These are phyloP conservation scores for Apteryx owenii DNA, from an alignment of 2,113 vertebrate species.

Conservation along the genomic window DNA sequence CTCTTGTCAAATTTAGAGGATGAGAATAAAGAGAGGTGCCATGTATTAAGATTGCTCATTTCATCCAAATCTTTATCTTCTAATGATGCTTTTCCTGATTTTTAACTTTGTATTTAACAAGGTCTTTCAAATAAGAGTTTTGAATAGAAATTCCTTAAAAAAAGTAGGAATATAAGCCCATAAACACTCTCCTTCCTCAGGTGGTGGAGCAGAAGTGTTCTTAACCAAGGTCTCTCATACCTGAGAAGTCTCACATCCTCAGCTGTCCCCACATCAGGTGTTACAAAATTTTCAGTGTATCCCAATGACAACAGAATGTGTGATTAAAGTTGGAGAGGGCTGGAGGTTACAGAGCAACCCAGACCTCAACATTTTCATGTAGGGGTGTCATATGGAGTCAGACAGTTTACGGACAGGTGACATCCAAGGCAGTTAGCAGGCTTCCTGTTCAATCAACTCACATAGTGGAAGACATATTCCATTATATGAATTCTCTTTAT, in stretches of 20 bases:
- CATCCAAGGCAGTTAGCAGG: background rate
- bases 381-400: background rate
- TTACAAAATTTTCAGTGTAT: background rate
- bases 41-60: background rate
- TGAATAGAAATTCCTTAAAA: background rate
- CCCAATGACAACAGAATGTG: background rate
- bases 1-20: background rate
- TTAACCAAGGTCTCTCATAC: fast-evolving
- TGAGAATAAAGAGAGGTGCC: background rate
- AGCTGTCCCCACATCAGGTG: background rate
- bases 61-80: background rate
- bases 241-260: background rate
- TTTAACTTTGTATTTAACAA: background rate
- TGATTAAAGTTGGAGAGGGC: background rate
- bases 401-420: background rate
- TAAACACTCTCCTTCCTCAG: background rate
- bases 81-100: background rate
- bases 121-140: background rate
- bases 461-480: background rate
- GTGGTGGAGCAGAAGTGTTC: background rate
- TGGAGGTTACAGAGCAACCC: background rate
- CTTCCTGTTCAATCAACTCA: background rate
- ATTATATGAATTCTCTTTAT: background rate
- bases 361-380: background rate
- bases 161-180: background rate